Conservation (phyloP, 2,888 invertebrate genomes). For the Tetanocera ferruginea region DNA sequence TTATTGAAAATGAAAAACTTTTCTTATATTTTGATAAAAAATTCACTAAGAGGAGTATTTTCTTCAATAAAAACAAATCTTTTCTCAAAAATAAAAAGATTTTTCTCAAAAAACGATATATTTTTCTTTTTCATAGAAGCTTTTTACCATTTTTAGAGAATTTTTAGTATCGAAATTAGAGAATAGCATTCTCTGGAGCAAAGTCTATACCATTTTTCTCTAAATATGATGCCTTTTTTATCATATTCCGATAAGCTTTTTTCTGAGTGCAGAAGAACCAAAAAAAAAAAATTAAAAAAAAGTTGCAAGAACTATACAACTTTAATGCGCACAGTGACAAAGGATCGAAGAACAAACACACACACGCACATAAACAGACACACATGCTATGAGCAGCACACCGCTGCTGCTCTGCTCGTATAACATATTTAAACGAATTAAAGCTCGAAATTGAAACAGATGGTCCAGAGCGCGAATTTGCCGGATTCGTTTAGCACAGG, state of each 20-base stretch:
- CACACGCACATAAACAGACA: background rate
- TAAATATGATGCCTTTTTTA: no score
- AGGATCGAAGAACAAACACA: background rate
- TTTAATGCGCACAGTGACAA: background rate
- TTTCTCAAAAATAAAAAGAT: slow-evolving; percentile 8
- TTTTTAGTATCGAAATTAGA: no score
- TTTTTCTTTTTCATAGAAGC: no score
- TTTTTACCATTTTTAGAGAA: no score
- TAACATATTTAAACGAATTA: slow-evolving; percentile 37
- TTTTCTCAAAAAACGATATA: no score
- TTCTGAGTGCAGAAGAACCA: no score
- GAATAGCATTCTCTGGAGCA: no score
- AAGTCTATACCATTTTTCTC: no score
- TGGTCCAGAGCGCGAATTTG: slow-evolving; percentile 31
- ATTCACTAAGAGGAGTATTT: no score
- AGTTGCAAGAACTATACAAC: background rate
- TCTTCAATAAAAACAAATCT: background rate
- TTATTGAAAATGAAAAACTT: no score
- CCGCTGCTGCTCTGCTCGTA: background rate
- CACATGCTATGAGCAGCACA: background rate
- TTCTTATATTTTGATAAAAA: no score
- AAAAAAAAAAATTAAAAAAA: slow-evolving; percentile 31
- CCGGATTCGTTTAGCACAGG: slow-evolving; percentile 22
- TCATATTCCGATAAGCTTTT: no score
- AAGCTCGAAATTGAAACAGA: slow-evolving; percentile 44